Evolutionary conservation across 2,113 vertebrate species (phyloP).

Genomic region (Sander vitreus): DNA sequence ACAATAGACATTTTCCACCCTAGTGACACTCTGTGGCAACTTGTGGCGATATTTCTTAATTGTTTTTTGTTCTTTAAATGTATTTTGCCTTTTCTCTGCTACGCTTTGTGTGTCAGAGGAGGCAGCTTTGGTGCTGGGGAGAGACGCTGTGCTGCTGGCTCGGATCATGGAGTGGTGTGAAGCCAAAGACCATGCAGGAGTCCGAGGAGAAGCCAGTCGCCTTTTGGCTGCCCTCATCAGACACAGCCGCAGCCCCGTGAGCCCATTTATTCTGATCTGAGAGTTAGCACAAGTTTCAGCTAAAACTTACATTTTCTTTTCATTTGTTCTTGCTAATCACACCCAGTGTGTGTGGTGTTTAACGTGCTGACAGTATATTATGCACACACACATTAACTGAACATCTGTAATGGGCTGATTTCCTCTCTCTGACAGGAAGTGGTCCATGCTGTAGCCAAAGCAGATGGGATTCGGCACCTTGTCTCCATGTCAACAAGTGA

Average conservation of each 20-base stretch:
- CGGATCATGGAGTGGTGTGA: constrained; percentile 90
- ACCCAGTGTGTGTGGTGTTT: neutral
- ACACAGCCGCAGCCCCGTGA: constrained; percentile 87
- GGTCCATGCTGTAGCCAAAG: constrained; percentile 86
- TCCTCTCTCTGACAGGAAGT: constrained; percentile 85
- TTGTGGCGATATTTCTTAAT: neutral
- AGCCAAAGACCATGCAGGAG: constrained; percentile 81
- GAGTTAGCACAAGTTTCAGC: neutral
- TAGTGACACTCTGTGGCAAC: neutral
- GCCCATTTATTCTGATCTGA: neutral
- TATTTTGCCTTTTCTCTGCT: neutral
- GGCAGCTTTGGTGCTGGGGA: constrained; percentile 86
- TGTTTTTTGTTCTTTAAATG: neutral
- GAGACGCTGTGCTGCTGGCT: constrained; percentile 83
- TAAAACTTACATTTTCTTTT: neutral
- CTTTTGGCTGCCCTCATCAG: constrained; percentile 88
- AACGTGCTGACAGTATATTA: neutral
- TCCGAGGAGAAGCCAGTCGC: constrained; percentile 87
- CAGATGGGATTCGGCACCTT: constrained; percentile 88
- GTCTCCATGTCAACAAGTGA: constrained; percentile 90
- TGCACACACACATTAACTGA: neutral
- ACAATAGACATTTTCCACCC: neutral
- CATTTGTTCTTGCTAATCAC: neutral
- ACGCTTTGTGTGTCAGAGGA: constrained; percentile 81
- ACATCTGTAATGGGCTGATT: neutral